A percentile compares a stretch with the other conserved stretches of the same genome.
Evolutionary conservation across 2,797 vertebrate genomes (phyloP).

Genomic region (Nannoperca obscura): DNA sequence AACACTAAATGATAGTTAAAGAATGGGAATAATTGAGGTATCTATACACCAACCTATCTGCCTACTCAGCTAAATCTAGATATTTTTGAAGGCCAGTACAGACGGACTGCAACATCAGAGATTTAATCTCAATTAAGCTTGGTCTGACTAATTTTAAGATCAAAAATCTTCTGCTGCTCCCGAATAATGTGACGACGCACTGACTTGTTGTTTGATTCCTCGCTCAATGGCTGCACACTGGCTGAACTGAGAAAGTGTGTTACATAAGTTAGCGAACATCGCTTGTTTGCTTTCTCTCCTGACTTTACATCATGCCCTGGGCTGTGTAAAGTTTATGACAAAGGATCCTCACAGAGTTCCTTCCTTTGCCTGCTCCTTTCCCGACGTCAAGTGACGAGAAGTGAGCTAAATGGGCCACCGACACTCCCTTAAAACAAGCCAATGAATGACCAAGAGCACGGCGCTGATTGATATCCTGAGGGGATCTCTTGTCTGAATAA

Average conservation of each 20-base stretch:
- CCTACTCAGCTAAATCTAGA: not conserved
- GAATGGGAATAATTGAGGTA: slow-evolving; percentile 19
- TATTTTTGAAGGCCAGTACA: slow-evolving; percentile 13
- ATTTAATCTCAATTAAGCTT: slow-evolving; percentile 11
- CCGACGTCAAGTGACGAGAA: slow-evolving; percentile 61
- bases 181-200: not conserved
- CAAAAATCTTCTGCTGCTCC: slow-evolving; percentile 7
- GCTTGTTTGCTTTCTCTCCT: slow-evolving; percentile 51
- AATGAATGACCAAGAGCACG: slow-evolving; percentile 42
- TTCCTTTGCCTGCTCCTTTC: slow-evolving; percentile 58
- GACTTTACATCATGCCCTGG: slow-evolving; percentile 32
- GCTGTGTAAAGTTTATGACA: slow-evolving; percentile 51
- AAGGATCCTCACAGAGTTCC: slow-evolving; percentile 56
- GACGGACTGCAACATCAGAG: not conserved
- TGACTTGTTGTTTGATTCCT: slow-evolving; percentile 19
- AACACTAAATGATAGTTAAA: slow-evolving; percentile 11
- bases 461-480: slow-evolving; percentile 43
- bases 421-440: slow-evolving; percentile 62
- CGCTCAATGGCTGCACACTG: slow-evolving; percentile 18
- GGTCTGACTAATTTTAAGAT: not conserved
- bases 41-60: slow-evolving; percentile 14
- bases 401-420: slow-evolving; percentile 32
- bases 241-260: slow-evolving; percentile 19
- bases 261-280: slow-evolving; percentile 51
- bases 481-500: slow-evolving; percentile 30